Percentiles rank a stretch among this genome's conserved stretches.
These are phyloP conservation scores for Pyrgus malvae DNA, from an alignment of 2,888 invertebrate genomes.

Conservation along the genomic window DNA sequence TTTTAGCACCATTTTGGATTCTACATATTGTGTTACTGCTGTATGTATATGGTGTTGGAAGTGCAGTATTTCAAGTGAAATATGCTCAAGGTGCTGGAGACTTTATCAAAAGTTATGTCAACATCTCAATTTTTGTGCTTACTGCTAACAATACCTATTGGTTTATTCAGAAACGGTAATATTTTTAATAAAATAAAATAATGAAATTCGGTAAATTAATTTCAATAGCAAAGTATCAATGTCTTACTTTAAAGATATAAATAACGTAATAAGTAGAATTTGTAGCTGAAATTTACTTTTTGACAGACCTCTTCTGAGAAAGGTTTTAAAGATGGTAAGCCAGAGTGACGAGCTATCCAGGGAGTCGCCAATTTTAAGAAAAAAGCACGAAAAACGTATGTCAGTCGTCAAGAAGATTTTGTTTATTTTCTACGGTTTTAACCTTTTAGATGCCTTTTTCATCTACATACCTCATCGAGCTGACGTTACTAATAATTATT, in stretches of 20 bases:
- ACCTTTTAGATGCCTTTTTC: constrained; percentile 41
- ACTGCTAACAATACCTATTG: constrained; percentile 56
- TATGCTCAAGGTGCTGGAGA: constrained; percentile 49
- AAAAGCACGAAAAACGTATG: constrained; percentile 47
- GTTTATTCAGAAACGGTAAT: constrained; percentile 57
- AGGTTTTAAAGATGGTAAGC: constrained; percentile 42
- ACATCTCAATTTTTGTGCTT: constrained; percentile 50
- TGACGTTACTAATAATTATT: constrained; percentile 45
- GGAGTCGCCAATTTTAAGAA: constrained; percentile 35
- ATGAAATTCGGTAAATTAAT: too few relatives aligned
- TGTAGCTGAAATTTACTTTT: constrained; percentile 8
- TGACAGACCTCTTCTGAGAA: constrained; percentile 45
- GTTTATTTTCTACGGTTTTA: constrained; percentile 49
- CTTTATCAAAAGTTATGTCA: constrained; percentile 58
- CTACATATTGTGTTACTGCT: constrained; percentile 48
- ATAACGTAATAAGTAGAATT: not conserved
- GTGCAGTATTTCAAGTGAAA: constrained; percentile 48
- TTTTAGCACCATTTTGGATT: constrained; percentile 56
- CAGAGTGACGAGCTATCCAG: constrained; percentile 45
- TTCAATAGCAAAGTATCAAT: too few relatives aligned
- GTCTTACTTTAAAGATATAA: not conserved
- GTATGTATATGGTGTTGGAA: constrained; percentile 59
- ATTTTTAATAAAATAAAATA: too few relatives aligned
- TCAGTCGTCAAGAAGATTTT: constrained; percentile 51
- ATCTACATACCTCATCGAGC: constrained; percentile 56